Base-by-base conservation (phyloP, 2,113 vertebrate genomes). In the Takifugu bimaculatus region DNA sequence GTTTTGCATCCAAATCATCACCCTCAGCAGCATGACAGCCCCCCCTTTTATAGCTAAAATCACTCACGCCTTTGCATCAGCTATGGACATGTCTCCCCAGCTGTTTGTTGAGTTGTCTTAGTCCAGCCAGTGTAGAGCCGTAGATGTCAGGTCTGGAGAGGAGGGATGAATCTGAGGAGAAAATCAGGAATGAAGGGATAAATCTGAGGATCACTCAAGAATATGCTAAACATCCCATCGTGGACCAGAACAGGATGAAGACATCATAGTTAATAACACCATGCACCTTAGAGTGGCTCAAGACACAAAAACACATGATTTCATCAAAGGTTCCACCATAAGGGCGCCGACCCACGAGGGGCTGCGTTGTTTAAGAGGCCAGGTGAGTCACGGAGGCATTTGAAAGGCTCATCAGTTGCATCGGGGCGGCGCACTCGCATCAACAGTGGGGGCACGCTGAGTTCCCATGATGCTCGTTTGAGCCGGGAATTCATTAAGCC, bases 321-420 rank as follows among this genome's bases (percentile, higher is more conserved):
- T 73, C 55, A 66, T 74, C 55, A 50, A 57, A 70, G 75, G 74
- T 54, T 71, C 67, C 70, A 53, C 80, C 77, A 78, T 11, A 50
- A 55, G 65, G 60, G 75, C 50, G 12, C 49, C 48, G 4, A 65
- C 70, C 68, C 26, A 63, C 77, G 62, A 48, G 49, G 64, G 74
- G 80, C 72, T 59, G 82, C 85, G 85, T 83, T 80, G 83, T 83
- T 83, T 82, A n/a, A 74, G 69, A 83, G 71, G 57, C 71, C 70
- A 74, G 79, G 81, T 88, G 87, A 87, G 71, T 88, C 85, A 88
- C 32, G 25, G 67, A 62, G 63, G 77, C 66, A 77, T 83, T 84
- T 69, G 54, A 71, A 80, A 62, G 75, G 57, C 73, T 68, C 15
- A 44, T 75, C 56, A 71, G 57, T 77, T 54, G 75, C 68, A 39